Conservation (phyloP, 2,797 vertebrate species). For the Phrynocephalus vlangalii region DNA sequence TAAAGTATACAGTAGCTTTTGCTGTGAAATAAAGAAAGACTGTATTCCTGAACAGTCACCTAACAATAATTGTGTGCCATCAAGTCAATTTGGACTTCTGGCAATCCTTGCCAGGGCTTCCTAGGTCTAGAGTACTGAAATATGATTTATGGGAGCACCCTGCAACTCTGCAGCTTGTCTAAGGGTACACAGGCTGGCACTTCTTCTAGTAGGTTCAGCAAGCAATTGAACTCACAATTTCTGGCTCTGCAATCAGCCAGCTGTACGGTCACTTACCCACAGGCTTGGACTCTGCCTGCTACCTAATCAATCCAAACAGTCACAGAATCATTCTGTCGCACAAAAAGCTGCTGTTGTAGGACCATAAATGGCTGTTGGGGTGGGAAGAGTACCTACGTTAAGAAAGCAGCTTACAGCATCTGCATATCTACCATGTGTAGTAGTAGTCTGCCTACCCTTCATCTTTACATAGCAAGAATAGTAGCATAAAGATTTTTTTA, state of each 20-base stretch:
- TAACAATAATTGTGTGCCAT: neutral
- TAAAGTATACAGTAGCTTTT: conserved; percentile 23
- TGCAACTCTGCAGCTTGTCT: too few relatives aligned
- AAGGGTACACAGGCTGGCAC: too few relatives aligned
- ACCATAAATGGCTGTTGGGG: neutral
- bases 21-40: neutral
- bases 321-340: neutral
- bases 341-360: neutral
- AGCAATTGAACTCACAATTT: too few relatives aligned
- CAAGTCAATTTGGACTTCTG: too few relatives aligned
- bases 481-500: neutral
- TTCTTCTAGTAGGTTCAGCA: too few relatives aligned
- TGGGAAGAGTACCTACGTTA: neutral
- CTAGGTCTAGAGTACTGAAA: too few relatives aligned
- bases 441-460: neutral
- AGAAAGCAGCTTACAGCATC: neutral
- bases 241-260: too few relatives aligned
- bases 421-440: neutral
- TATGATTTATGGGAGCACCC: too few relatives aligned
- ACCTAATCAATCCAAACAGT: neutral
- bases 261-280: neutral
- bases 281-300: neutral
- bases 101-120: too few relatives aligned
- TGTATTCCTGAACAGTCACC: neutral
- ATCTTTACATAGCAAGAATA: neutral